Evolutionary conservation across 2,888 invertebrate species (phyloP), one percentile per base, ranked within the genome.

Genomic region (Drosophila pseudotakahashii): DNA sequence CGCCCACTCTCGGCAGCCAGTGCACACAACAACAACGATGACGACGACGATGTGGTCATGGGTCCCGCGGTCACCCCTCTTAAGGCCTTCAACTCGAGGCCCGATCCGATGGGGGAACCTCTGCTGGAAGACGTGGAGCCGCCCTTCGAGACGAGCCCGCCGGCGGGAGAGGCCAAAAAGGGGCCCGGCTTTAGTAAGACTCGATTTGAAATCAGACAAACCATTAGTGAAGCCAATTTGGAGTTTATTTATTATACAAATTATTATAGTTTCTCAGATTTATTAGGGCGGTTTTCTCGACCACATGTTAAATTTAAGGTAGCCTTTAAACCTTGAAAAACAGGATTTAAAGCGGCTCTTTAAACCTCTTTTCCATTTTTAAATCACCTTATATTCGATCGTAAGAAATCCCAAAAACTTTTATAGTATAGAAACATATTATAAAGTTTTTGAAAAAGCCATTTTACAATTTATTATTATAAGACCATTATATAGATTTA

Each of bases 11-110:
- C 90, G 61, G 69, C 91, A 32, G 69, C 75, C 53, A 63, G 80
- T 44, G 76, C 75, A 39, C 77, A 78, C 41, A 79, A 79, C 58
- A 66, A 81, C 61, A 85, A 90, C 57, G 92, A 91, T 39, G 92
- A 92, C 66, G 92, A 92, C 37, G 92, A 92, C 77, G 92, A 92
- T 74, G 92, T 92, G 32, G 78, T 92, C 59, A 90, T 92, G 82
- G 92, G 92, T 11, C 91, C 89, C 66, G 91, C 92, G 5, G 81
- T 90, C 13, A 92, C 92, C 5, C 92, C 92, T 16, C 69, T 89
- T 7, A 91, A 90, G 75, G 78, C 83, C 5, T 76, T 73, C 44
- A 77, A 78, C 63, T 51, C 74, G 41, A 78, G 64, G 55, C 73
- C 74, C 19, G 91, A 90, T 76, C 89, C 89, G n/a, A 81, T 90